Evolutionary conservation across 1,140 invertebrate species (phyloP), one percentile per base, ranked within the genome.

Genomic region (Papilio polyxenes): DNA sequence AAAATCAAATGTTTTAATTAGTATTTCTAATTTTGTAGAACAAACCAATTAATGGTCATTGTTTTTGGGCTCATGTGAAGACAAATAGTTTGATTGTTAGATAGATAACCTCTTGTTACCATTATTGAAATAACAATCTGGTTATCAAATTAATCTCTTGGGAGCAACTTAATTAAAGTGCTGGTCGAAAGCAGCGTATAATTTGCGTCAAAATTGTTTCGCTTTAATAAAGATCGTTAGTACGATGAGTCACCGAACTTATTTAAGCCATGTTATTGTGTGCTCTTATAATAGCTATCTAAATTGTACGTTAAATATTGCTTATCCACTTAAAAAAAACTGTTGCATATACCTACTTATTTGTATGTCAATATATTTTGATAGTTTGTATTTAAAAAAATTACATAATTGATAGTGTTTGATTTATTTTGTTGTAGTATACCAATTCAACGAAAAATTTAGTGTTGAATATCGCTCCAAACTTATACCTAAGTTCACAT

Each of bases 131-230:
- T 90, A 92, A 89, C 85, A 90, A 89, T 90, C 87, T 91, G 88
- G 92, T 93, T 91, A 92, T 92, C 91, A 90, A 91, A 93, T 94
- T 91, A 93, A 92, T 92, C 88, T 89, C 84, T 80, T 85, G 82
- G 85, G 85, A 88, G 90, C 90, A 91, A 92, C 87, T 91, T 92
- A 92, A 94, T 93, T 92, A 93, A 88, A 87, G 85, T 91, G 85
- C 88, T 90, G 86, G 88, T 82, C 89, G 83, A 85, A 90, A 91
- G 88, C 87, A 92, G 87, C 87, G 87, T 93, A 91, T 93, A 94
- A 93, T 93, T 92, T 93, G 89, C 86, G 89, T 93, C 90, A 90
- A 93, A 92, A 92, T 89, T 91, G 91, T 93, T 92, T 91, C 85
- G 87, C 89, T 89, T 84, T 88, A 89, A 91, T 92, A 87, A 90